Percentiles rank a stretch among this genome's conserved stretches.
These are phyloP conservation scores for Amphipoea lucens DNA, from an alignment of 2,888 invertebrate genomes.

Conservation along the genomic window DNA sequence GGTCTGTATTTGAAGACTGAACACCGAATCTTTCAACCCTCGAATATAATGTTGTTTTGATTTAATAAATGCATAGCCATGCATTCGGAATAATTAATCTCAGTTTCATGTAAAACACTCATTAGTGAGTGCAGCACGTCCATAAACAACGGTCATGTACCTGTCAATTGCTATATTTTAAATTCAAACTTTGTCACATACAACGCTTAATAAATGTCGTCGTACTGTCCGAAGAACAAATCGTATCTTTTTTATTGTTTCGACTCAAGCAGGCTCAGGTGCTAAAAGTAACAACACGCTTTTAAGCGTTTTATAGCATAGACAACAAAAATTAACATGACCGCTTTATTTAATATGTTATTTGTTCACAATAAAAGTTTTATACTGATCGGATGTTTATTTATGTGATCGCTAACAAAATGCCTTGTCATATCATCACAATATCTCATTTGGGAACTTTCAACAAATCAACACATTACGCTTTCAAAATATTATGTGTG, in stretches of 20 bases:
- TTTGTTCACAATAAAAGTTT: slow-evolving; percentile 51
- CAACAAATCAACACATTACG: slow-evolving; percentile 87
- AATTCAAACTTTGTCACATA: slow-evolving; percentile 66
- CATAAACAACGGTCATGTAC: slow-evolving; percentile 69
- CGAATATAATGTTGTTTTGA: slow-evolving; percentile 32
- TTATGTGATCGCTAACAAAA: slow-evolving; percentile 67
- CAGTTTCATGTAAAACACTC: slow-evolving; percentile 62
- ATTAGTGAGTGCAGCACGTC: slow-evolving; percentile 65
- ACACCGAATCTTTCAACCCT: neutral
- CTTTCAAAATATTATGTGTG: slow-evolving; percentile 77
- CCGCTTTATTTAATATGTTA: slow-evolving; percentile 23
- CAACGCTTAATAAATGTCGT: slow-evolving; percentile 69
- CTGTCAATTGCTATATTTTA: slow-evolving; percentile 70
- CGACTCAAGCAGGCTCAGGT: slow-evolving; percentile 2
- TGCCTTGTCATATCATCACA: slow-evolving; percentile 74
- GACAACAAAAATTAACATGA: slow-evolving; percentile 33
- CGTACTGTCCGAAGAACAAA: slow-evolving; percentile 43
- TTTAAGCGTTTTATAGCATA: slow-evolving; percentile 58
- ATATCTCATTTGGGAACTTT: slow-evolving; percentile 80
- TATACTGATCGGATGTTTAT: slow-evolving; percentile 63
- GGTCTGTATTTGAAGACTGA: neutral
- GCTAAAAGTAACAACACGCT: slow-evolving; percentile 53
- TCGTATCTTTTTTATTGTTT: slow-evolving; percentile 44
- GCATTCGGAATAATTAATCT: slow-evolving; percentile 56
- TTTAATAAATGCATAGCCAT: slow-evolving; percentile 35